Conservation (phyloP, 23 tunicate species). For the Phallusia fumigata region DNA sequence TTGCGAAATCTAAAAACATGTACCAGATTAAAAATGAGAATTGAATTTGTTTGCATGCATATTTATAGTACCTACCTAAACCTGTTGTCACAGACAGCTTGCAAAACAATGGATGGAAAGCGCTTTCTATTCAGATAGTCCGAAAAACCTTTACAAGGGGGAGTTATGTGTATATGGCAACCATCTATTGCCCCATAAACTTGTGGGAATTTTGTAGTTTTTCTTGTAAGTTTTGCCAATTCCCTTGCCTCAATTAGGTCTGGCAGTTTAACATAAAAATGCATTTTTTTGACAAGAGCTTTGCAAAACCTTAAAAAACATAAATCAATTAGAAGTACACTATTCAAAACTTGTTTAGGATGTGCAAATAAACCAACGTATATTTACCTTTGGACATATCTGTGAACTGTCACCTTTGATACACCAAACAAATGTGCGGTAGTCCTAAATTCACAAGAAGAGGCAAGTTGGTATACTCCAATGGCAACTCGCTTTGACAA, state of each 20-base stretch:
- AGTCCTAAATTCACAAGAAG: slow-evolving; percentile 10
- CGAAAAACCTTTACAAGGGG: slow-evolving; percentile 9
- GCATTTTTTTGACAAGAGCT: slow-evolving; percentile 17
- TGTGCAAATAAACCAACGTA: neutral
- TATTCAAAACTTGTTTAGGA: neutral
- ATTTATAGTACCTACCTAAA: neutral
- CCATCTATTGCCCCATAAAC: slow-evolving; percentile 39
- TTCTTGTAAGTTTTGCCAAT: neutral
- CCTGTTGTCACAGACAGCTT: neutral
- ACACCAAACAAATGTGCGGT: slow-evolving; percentile 29
- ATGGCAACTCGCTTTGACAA: neutral
- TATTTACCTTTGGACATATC: neutral
- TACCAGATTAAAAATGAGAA: neutral
- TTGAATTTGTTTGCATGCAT: neutral
- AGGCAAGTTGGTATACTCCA: neutral
- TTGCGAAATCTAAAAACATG: neutral
- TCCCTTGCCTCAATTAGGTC: slow-evolving; percentile 14
- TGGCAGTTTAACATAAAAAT: neutral
- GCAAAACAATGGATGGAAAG: slow-evolving; percentile 11
- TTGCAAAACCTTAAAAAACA: slow-evolving; percentile 20
- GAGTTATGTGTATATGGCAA: slow-evolving; percentile 20
- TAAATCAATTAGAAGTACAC: neutral
- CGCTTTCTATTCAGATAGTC: slow-evolving; percentile 22
- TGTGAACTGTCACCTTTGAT: neutral
- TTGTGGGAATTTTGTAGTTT: slow-evolving; percentile 18